phyloP scores from a whole-genome alignment of 2,113 vertebrate genomes.

The Amia ocellicauda region DNA sequence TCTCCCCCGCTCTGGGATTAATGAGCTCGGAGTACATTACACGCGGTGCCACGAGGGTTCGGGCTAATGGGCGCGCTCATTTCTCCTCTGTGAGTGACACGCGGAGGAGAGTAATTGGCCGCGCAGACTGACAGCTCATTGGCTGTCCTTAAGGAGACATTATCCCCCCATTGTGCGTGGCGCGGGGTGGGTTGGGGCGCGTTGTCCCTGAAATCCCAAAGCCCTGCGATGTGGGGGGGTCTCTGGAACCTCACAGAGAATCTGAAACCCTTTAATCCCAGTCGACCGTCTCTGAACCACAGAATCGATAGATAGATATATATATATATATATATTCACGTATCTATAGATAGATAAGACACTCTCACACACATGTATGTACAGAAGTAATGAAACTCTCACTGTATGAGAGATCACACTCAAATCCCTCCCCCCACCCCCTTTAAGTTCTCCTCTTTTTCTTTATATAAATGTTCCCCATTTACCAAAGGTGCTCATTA shows the following conservation, averaged over 20 bases:
- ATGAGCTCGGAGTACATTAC: constrained; percentile 83
- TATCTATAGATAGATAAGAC: no score
- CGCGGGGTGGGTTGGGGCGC: constrained; percentile 60
- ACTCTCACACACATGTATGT: no score
- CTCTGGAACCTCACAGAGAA: constrained; percentile 1
- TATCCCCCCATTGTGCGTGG: constrained; percentile 79
- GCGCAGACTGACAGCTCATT: constrained; percentile 84
- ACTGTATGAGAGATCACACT: not conserved
- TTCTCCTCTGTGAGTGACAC: constrained; percentile 82
- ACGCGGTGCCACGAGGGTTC: constrained; percentile 79
- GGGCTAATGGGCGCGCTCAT: constrained; percentile 85
- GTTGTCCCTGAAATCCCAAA: not conserved
- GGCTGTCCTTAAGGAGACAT: constrained; percentile 84
- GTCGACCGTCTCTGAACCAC: no score
- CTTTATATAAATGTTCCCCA: constrained; percentile 32
- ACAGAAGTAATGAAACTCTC: no score
- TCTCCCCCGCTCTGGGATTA: constrained; percentile 73
- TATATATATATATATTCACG: no score
- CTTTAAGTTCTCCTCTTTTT: constrained; percentile 1
- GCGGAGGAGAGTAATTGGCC: constrained; percentile 83
- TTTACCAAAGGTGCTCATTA: constrained; percentile 37
- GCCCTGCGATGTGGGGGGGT: not conserved
- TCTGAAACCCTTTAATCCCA: not conserved
- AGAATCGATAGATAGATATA: no score
- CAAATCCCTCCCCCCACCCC: constrained; percentile 1